phyloP scores from a whole-genome alignment of 2,113 vertebrate genomes.

The Ptychochromis oligacanthus region DNA sequence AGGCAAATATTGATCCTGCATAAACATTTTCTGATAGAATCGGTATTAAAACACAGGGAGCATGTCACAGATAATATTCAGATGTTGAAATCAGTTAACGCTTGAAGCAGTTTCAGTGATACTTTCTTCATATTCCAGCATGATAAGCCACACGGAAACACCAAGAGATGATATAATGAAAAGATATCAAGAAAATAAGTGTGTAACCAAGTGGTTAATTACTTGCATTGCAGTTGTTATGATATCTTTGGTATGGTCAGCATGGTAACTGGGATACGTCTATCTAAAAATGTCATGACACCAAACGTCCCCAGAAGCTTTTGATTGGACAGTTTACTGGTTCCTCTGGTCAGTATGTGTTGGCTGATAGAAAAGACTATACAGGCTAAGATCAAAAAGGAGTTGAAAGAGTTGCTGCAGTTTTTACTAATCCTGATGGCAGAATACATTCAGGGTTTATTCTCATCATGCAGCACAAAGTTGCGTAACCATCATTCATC shows the following conservation, averaged over 20 bases:
- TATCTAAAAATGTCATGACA: neutral
- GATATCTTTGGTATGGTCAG: neutral
- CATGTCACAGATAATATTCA: neutral
- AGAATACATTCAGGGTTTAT: no score
- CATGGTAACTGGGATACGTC: neutral
- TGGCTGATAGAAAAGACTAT: no score
- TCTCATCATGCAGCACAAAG: no score
- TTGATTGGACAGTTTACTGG: neutral
- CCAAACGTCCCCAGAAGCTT: neutral
- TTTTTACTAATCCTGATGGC: no score
- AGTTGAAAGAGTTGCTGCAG: no score
- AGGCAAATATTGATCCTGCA: neutral
- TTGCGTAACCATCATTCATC: no score
- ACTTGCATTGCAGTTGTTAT: neutral
- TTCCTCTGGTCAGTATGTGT: no score
- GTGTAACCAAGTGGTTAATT: neutral
- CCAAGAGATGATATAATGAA: neutral
- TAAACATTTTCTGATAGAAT: neutral
- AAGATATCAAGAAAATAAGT: neutral
- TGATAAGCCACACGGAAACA: neutral
- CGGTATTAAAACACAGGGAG: neutral
- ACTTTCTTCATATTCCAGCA: neutral
- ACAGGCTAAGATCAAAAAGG: no score
- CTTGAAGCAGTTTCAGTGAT: neutral
- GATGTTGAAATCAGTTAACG: neutral